Base-by-base conservation (phyloP, 2,113 vertebrate genomes). In the Anas platyrhynchos region DNA sequence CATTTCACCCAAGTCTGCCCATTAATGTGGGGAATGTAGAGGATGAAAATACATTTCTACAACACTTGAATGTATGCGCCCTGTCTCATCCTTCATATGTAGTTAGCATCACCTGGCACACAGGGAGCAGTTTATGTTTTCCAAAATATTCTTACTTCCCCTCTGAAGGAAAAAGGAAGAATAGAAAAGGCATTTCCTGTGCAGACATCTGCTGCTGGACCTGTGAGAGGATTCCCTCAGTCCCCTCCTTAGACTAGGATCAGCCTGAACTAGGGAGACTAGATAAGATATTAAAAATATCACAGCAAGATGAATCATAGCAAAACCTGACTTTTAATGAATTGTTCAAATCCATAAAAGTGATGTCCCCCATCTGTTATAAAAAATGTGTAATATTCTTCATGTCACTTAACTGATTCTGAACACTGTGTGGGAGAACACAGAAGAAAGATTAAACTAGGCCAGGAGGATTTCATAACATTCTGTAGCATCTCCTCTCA, bases 361-460 rank as follows among this genome's bases (percentile, higher is more conserved):
- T 73, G 41, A 91, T 85, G 68, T 55, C 31, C 58, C 55, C 59
- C 67, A 94, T 89, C 95, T 96, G 93, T 73, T 97, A 73, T 27
- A 38, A 66, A 94, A 93, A 83, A 81, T 8, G 25, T 77, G 84
- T n/a, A 79, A 89, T 85, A 95, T 74, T 85, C 67, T 83, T 94
- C 84, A 66, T 85, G 78, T 80, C 78, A 95, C 75, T 95, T 95
- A 74, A 89, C 59, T 87, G 80, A 26, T 68, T 91, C 78, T 58
- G 31, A 95, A 87, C 36, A 72, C 18, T 87, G 84, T 91, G 94
- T 93, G 78, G 84, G 91, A 91, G 91, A 95, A 83, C 55, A 83
- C 21, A 66, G 71, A 63, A 91, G 68, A 93, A 94, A 83, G 72
- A 95, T 88, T 91, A 89, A 94, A 87, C 44, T 89, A 83, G 63